Evolutionary conservation across 2,888 invertebrate species (phyloP).

Genomic region (Ellobium chinense): DNA sequence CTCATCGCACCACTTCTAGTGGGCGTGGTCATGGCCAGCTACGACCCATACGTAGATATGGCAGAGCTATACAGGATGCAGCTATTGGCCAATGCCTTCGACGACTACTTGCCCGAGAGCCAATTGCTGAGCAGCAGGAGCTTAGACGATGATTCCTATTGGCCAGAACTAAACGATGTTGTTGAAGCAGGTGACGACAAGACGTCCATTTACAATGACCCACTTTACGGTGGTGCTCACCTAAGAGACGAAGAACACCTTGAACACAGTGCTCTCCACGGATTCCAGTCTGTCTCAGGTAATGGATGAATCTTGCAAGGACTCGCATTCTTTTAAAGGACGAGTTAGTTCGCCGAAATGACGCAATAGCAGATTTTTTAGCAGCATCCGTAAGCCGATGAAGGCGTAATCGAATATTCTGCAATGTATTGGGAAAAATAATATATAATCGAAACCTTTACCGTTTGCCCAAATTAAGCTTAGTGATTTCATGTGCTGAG

Average conservation of each 20-base stretch:
- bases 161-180: neutral
- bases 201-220: slow-evolving; percentile 49
- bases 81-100: slow-evolving; percentile 43
- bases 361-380: too few species aligned
- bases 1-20: neutral
- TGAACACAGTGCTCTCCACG: slow-evolving; percentile 68
- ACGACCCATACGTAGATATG: slow-evolving; percentile 49
- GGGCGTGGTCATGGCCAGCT: slow-evolving; percentile 11
- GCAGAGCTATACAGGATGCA: slow-evolving; percentile 57
- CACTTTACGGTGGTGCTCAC: slow-evolving; percentile 59
- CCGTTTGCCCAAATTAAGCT: too few species aligned
- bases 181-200: slow-evolving; percentile 16
- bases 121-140: slow-evolving; percentile 21
- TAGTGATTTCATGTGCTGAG: too few species aligned
- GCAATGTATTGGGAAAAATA: too few species aligned
- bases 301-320: too few species aligned
- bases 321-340: too few species aligned
- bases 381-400: too few species aligned
- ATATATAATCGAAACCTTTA: too few species aligned
- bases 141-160: neutral
- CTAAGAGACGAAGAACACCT: slow-evolving; percentile 68
- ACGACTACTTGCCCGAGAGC: slow-evolving; percentile 47
- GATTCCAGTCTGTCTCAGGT: slow-evolving; percentile 72
- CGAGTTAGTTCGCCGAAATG: too few species aligned
- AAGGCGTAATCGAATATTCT: too few species aligned